Percentiles rank a stretch among this genome's conserved stretches.
These are phyloP conservation scores for Caenorhabditis sinica DNA, from an alignment of 2,888 invertebrate genomes.

Conservation along the genomic window DNA sequence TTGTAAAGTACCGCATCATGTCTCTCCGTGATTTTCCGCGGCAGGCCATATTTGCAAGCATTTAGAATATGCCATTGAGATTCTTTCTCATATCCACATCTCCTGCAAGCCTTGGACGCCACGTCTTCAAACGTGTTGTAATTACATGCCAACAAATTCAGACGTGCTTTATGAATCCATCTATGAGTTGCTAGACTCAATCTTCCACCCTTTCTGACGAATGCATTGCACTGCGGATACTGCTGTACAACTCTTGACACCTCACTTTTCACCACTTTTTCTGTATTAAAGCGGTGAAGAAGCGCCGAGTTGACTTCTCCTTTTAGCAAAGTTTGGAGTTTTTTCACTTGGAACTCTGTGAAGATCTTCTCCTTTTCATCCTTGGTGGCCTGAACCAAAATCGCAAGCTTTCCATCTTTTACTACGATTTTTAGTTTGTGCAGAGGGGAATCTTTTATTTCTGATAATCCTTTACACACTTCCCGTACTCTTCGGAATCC, in stretches of 20 bases:
- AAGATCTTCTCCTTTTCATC: not conserved
- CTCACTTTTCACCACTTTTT: not conserved
- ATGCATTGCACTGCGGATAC: conserved; percentile 8
- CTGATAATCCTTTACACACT: too few species aligned
- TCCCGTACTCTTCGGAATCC: too few species aligned
- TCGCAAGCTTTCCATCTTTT: too few species aligned
- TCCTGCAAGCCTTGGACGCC: too few species aligned
- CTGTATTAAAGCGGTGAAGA: not conserved
- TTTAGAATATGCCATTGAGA: too few species aligned
- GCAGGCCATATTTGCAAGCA: not conserved
- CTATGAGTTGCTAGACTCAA: not conserved
- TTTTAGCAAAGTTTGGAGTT: not conserved
- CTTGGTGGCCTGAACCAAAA: too few species aligned
- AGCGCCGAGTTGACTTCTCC: not conserved
- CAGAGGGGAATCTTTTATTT: too few species aligned
- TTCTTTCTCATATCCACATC: too few species aligned
- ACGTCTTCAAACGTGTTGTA: too few species aligned
- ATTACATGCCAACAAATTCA: too few species aligned
- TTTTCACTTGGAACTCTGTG: not conserved
- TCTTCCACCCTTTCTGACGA: conserved; percentile 5
- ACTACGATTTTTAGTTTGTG: too few species aligned
- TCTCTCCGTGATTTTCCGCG: not conserved
- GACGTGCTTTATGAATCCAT: too few species aligned
- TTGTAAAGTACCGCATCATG: conserved; percentile 1
- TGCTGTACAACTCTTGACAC: conserved; percentile 15